phyloP scores from a whole-genome alignment of 1,140 invertebrate genomes.

The Ephestia elutella region DNA sequence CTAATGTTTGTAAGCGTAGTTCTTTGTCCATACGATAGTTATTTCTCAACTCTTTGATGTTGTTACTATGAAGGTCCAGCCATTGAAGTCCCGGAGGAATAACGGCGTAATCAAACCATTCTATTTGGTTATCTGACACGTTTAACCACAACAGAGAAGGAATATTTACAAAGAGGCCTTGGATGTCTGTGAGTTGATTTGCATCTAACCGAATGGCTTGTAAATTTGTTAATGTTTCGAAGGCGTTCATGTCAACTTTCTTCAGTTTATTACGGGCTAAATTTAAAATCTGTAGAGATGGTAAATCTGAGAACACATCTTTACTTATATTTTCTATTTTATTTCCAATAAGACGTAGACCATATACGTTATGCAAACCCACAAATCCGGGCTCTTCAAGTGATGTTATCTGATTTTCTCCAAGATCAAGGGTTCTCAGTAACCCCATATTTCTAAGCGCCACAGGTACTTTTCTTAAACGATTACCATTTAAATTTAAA shows the following conservation, averaged over 20 bases:
- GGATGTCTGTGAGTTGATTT: slow-evolving; percentile 89
- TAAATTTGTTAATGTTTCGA: slow-evolving; percentile 85
- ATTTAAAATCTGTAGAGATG: slow-evolving; percentile 90
- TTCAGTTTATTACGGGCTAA: slow-evolving; percentile 89
- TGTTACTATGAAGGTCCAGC: slow-evolving; percentile 93
- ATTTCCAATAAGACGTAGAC: slow-evolving; percentile 90
- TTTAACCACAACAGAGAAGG: slow-evolving; percentile 90
- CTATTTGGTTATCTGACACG: slow-evolving; percentile 91
- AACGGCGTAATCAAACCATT: slow-evolving; percentile 92
- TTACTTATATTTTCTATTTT: slow-evolving; percentile 89
- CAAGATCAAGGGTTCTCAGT: slow-evolving; percentile 88
- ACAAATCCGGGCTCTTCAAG: slow-evolving; percentile 87
- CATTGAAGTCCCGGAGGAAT: slow-evolving; percentile 88
- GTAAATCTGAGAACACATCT: slow-evolving; percentile 85
- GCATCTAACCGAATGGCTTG: slow-evolving; percentile 91
- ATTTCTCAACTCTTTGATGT: slow-evolving; percentile 87
- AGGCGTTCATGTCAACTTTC: slow-evolving; percentile 86
- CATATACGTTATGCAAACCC: slow-evolving; percentile 86
- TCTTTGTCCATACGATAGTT: slow-evolving; percentile 81
- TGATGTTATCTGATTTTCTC: slow-evolving; percentile 86
- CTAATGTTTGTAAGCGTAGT: slow-evolving; percentile 83
- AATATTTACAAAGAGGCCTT: slow-evolving; percentile 88
- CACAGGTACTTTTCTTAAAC: slow-evolving; percentile 84
- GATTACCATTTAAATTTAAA: slow-evolving; percentile 89
- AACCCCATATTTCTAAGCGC: slow-evolving; percentile 82